A percentile compares a stretch with the other conserved stretches of the same genome.
phyloP scores from a whole-genome alignment of 2,113 vertebrate genomes.

The Syngnathus floridae region DNA sequence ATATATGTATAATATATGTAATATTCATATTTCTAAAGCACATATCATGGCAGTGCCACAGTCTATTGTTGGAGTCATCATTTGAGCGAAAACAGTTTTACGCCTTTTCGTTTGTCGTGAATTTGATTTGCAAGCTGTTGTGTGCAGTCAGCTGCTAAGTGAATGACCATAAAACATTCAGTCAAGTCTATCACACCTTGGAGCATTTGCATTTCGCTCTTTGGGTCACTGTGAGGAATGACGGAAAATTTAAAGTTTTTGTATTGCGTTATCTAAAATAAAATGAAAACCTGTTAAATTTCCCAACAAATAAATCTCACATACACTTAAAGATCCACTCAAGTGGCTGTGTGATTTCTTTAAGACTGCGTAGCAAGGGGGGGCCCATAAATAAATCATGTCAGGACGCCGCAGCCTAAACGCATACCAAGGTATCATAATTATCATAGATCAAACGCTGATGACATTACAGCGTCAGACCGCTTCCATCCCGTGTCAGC shows the following conservation, averaged over 20 bases:
- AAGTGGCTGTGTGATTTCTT: constrained; percentile 46
- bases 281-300: constrained; percentile 1
- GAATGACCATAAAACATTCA: constrained; percentile 59
- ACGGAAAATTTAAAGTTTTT: constrained; percentile 19
- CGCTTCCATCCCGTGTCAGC: constrained; percentile 64
- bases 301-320: constrained; percentile 9
- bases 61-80: constrained; percentile 33
- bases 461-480: constrained; percentile 66
- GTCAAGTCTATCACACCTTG: constrained; percentile 45
- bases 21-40: constrained; percentile 26
- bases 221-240: constrained; percentile 23
- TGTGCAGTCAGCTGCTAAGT: constrained; percentile 48
- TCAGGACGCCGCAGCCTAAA: constrained; percentile 63
- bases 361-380: constrained; percentile 45
- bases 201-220: constrained; percentile 47
- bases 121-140: constrained; percentile 62
- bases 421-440: constrained; percentile 70
- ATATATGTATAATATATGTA: constrained; percentile 6
- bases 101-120: constrained; percentile 39
- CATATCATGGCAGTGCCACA: constrained; percentile 34
- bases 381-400: constrained; percentile 68
- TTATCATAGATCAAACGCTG: constrained; percentile 74
- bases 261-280: constrained; percentile 1
- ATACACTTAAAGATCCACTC: constrained; percentile 42
- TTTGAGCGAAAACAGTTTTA: constrained; percentile 46